phyloP scores from a whole-genome alignment of 2,888 invertebrate species.

The Ceratothoa steindachneri region DNA sequence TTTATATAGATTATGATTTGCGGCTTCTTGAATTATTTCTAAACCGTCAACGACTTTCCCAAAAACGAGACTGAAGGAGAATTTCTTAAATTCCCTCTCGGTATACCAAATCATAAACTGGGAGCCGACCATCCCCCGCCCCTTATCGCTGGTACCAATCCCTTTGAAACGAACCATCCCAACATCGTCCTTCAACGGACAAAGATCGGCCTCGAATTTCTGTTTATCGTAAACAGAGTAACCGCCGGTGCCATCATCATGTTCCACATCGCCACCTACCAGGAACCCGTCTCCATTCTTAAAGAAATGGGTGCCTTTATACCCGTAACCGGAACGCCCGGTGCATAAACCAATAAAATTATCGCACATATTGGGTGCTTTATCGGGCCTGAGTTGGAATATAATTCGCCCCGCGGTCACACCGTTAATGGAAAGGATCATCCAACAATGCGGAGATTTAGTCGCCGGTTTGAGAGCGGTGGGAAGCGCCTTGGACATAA shows the following conservation, averaged over 20 bases:
- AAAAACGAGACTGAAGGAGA: slow-evolving; percentile 46
- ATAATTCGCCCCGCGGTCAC: slow-evolving; percentile 40
- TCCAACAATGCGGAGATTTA: slow-evolving; percentile 47
- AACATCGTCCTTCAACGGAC: slow-evolving; percentile 46
- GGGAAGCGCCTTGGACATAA: slow-evolving; percentile 20
- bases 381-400: slow-evolving; percentile 44
- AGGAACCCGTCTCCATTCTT: slow-evolving; percentile 45
- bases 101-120: slow-evolving; percentile 48
- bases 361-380: slow-evolving; percentile 47
- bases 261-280: slow-evolving; percentile 47
- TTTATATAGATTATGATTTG: slow-evolving; percentile 33
- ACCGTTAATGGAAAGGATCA: slow-evolving; percentile 38
- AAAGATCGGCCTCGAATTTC: slow-evolving; percentile 45
- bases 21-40: slow-evolving; percentile 49
- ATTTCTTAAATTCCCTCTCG: slow-evolving; percentile 46
- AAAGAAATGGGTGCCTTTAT: slow-evolving; percentile 47
- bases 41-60: slow-evolving; percentile 46
- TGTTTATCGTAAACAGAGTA: slow-evolving; percentile 40
- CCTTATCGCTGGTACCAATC: slow-evolving; percentile 43
- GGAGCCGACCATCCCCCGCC: slow-evolving; percentile 48
- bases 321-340: slow-evolving; percentile 44
- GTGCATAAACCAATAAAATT: slow-evolving; percentile 47
- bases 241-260: slow-evolving; percentile 44
- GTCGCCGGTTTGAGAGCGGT: slow-evolving; percentile 22
- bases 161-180: slow-evolving; percentile 47